Evolutionary conservation across 2,113 vertebrate species (phyloP).

Genomic region (Leucopsar rothschildi): DNA sequence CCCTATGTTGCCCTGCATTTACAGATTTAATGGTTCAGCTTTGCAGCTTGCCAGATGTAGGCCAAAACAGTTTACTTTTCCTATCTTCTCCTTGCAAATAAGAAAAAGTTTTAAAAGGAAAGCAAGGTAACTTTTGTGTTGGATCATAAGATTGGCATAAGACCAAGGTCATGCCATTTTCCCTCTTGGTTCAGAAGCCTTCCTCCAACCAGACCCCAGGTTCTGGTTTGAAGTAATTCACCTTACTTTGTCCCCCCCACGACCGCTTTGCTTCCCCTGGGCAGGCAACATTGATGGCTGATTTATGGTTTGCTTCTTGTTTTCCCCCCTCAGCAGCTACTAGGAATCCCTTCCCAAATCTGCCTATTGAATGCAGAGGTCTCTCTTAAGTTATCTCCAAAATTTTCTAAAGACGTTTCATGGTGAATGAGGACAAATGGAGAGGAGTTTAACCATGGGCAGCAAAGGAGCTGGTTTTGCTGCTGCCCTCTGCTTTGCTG

Average conservation of each 20-base stretch:
- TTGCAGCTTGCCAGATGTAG: background rate
- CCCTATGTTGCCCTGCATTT: background rate
- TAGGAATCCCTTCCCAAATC: background rate
- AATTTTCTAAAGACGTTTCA: background rate
- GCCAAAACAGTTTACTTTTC: background rate
- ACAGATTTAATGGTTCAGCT: background rate
- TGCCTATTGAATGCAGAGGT: fast-evolving
- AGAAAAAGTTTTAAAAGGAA: background rate
- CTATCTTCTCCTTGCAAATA: background rate
- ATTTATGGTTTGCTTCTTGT: background rate
- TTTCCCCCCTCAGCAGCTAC: background rate
- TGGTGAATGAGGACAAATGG: background rate
- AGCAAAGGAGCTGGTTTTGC: background rate
- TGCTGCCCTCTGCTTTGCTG: background rate
- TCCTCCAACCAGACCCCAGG: background rate
- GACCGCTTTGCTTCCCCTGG: background rate
- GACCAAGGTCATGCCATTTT: background rate
- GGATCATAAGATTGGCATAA: background rate
- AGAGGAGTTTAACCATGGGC: background rate
- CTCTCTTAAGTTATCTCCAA: background rate
- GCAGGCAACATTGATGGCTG: background rate
- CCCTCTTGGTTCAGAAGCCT: background rate
- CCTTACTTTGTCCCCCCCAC: background rate
- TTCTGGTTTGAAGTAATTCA: background rate
- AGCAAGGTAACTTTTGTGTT: background rate